A percentile compares a stretch with the other conserved stretches of the same genome.
phyloP scores from a whole-genome alignment of 2,797 vertebrate species.

The Poliocrania exsul region DNA sequence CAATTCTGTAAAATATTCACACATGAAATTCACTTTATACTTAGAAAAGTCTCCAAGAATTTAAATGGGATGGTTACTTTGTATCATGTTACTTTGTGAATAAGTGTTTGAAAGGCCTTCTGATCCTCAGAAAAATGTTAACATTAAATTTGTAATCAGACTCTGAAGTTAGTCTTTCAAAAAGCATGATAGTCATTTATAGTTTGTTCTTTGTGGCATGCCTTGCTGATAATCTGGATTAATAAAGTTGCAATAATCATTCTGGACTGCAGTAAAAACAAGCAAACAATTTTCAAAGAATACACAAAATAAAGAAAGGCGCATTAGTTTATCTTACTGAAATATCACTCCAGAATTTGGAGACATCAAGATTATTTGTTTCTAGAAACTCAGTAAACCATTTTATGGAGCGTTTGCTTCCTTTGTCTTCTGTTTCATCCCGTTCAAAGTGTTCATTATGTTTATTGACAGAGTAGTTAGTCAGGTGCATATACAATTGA shows the following conservation, averaged over 20 bases:
- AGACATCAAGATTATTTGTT: slow-evolving; percentile 91
- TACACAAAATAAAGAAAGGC: not conserved
- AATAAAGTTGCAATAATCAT: not conserved
- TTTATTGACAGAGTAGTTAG: slow-evolving; percentile 99
- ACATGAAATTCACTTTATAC: not conserved
- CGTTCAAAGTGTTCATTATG: slow-evolving; percentile 96
- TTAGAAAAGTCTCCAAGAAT: not conserved
- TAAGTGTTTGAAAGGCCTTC: not conserved
- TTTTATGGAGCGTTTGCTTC: slow-evolving; percentile 95
- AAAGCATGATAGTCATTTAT: not conserved
- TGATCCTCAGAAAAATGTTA: not conserved
- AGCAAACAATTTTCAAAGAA: slow-evolving; percentile 3
- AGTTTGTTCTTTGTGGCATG: not conserved
- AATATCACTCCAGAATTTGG: slow-evolving; percentile 97
- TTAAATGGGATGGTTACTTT: not conserved
- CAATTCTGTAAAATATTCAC: not conserved
- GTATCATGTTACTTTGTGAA: not conserved
- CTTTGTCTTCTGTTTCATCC: slow-evolving; percentile 94
- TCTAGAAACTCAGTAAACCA: slow-evolving; percentile 98
- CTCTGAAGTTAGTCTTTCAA: not conserved
- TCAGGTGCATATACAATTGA: slow-evolving; percentile 97
- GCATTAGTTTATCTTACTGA: slow-evolving; percentile 84
- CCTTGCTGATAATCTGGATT: not conserved
- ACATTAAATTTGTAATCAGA: not conserved
- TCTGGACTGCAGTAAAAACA: not conserved